These are phyloP conservation scores for Callyntrura guangdongensis DNA, from an alignment of 2,888 invertebrate genomes.

Conservation along the genomic window DNA sequence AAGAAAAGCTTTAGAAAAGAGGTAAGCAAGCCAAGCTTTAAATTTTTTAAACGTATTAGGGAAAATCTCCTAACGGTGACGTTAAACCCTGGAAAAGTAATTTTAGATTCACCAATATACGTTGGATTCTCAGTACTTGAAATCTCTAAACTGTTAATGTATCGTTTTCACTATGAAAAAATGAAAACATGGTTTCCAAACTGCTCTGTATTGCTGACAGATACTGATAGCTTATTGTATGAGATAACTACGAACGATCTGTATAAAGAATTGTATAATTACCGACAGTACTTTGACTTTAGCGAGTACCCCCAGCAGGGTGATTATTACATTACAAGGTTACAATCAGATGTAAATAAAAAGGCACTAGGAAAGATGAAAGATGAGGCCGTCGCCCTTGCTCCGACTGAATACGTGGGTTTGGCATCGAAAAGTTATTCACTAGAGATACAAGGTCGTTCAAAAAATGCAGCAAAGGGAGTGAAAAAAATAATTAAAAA, in stretches of 20 bases:
- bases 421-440: constrained; percentile 70
- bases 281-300: constrained; percentile 71
- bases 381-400: constrained; percentile 80
- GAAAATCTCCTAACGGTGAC: constrained; percentile 24
- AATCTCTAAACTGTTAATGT: constrained; percentile 47
- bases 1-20: constrained; percentile 15
- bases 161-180: constrained; percentile 61
- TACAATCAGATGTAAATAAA: constrained; percentile 74
- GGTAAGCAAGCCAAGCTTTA: constrained; percentile 12
- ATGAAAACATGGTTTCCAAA: constrained; percentile 63
- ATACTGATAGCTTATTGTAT: constrained; percentile 77
- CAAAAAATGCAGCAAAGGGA: constrained; percentile 65
- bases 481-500: constrained; percentile 45
- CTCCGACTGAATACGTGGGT: constrained; percentile 81
- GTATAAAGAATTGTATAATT: constrained; percentile 36
- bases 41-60: constrained; percentile 18
- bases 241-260: constrained; percentile 67
- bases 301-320: constrained; percentile 64
- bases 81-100: constrained; percentile 16
- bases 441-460: constrained; percentile 7
- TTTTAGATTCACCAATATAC: constrained; percentile 57
- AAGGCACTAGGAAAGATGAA: constrained; percentile 83
- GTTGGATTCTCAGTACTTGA: constrained; percentile 55
- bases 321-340: not conserved
- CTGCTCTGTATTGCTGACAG: constrained; percentile 5